Conservation (phyloP, 2,113 vertebrate genomes). For the Phoenicopterus ruber region DNA sequence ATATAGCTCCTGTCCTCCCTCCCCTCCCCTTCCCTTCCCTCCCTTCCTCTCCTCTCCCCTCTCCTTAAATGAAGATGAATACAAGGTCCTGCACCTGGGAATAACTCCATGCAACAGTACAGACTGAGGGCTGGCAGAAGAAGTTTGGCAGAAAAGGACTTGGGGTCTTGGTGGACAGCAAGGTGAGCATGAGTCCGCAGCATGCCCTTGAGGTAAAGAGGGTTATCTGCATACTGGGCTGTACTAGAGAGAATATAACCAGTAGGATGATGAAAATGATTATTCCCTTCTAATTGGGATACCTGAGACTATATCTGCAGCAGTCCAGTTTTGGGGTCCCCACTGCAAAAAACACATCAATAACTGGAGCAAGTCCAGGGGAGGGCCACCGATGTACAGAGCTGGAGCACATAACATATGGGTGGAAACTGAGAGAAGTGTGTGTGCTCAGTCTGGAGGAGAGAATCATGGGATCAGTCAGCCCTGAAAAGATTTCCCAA, state of each 20-base stretch:
- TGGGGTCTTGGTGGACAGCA: neutral
- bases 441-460: neutral
- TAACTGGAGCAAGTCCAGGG: neutral
- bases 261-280: neutral
- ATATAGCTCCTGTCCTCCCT: neutral
- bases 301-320: neutral
- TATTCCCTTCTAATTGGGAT: neutral
- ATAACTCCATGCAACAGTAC: neutral
- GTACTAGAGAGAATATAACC: neutral
- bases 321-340: neutral
- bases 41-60: no score
- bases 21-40: no score
- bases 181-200: neutral
- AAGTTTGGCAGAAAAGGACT: neutral
- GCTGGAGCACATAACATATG: neutral
- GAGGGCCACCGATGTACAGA: neutral
- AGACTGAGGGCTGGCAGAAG: neutral
- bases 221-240: neutral
- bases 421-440: neutral
- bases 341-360: neutral
- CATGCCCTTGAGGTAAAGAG: neutral
- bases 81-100: neutral
- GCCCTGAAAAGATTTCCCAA: neutral
- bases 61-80: neutral
- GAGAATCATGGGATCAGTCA: neutral